phyloP scores from a whole-genome alignment of 2,797 vertebrate genomes.

The Ptychobarbus kaznakovi region DNA sequence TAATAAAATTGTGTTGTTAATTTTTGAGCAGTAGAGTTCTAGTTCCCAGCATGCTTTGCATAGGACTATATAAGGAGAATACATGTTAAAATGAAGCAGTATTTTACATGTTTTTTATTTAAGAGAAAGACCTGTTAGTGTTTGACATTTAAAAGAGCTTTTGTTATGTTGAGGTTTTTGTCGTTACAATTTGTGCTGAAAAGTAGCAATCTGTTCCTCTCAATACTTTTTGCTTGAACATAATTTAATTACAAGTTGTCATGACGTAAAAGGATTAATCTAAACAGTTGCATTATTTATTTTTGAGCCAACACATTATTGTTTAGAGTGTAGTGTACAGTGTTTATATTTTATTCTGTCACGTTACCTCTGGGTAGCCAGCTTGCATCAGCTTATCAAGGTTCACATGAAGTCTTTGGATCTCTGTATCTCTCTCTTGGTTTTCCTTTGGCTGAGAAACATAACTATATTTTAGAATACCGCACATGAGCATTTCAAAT shows the following conservation, averaged over 20 bases:
- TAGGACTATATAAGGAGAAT: background rate
- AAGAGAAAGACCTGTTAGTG: background rate
- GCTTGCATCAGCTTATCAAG: conserved; percentile 58
- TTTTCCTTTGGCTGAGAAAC: conserved; percentile 25
- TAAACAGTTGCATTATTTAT: background rate
- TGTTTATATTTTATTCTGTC: background rate
- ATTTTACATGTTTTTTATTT: background rate
- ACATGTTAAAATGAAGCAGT: background rate
- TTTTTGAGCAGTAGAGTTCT: background rate
- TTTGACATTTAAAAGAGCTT: background rate
- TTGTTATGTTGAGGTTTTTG: background rate
- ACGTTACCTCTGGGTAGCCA: conserved; percentile 54
- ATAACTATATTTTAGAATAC: conserved; percentile 2
- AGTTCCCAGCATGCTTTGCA: background rate
- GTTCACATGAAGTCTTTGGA: conserved; percentile 56
- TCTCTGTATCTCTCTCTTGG: conserved; percentile 28
- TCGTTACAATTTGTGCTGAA: background rate
- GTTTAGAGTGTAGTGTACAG: background rate
- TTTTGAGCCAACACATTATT: background rate
- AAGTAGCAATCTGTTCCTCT: background rate
- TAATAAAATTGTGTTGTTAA: background rate
- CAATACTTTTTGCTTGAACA: too few relatives aligned
- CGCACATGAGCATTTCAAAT: background rate
- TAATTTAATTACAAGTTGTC: too few relatives aligned
- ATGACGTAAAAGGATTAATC: background rate